Evolutionary conservation across 2,888 invertebrate species (phyloP).

Genomic region (Rhagonycha fulva): DNA sequence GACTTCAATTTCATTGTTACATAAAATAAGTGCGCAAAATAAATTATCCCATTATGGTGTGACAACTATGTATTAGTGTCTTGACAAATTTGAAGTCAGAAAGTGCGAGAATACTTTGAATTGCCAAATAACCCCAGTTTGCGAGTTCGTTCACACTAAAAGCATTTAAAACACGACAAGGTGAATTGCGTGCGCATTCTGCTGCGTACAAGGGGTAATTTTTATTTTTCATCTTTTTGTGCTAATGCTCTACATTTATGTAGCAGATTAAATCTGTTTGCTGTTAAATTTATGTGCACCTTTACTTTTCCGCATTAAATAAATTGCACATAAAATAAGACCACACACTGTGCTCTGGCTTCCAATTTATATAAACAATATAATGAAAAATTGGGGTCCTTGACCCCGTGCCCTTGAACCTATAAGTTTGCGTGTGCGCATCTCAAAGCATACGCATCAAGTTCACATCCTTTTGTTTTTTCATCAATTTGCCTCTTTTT

Average conservation of each 20-base stretch:
- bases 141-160: slow-evolving; percentile 29
- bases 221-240: slow-evolving; percentile 19
- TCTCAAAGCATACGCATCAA: slow-evolving; percentile 22
- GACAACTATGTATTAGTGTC: neutral
- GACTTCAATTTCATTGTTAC: neutral
- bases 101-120: neutral
- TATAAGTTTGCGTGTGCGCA: slow-evolving; percentile 31
- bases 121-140: slow-evolving; percentile 7
- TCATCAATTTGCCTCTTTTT: neutral
- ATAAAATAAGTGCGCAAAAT: neutral
- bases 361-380: neutral
- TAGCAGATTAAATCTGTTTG: slow-evolving; percentile 7
- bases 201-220: slow-evolving; percentile 26
- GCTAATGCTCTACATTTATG: slow-evolving; percentile 24
- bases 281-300: neutral
- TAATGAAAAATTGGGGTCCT: slow-evolving; percentile 36
- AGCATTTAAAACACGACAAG: slow-evolving; percentile 31
- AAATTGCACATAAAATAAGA: slow-evolving; percentile 10
- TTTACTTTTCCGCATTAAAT: slow-evolving; percentile 2
- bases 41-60: neutral
- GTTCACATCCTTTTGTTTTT: neutral
- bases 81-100: neutral
- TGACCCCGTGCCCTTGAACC: slow-evolving; percentile 50
- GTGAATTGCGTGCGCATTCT: slow-evolving; percentile 41
- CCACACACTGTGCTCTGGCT: neutral